phyloP scores from a whole-genome alignment of 2,888 invertebrate genomes.

The Euplexia lucipara region DNA sequence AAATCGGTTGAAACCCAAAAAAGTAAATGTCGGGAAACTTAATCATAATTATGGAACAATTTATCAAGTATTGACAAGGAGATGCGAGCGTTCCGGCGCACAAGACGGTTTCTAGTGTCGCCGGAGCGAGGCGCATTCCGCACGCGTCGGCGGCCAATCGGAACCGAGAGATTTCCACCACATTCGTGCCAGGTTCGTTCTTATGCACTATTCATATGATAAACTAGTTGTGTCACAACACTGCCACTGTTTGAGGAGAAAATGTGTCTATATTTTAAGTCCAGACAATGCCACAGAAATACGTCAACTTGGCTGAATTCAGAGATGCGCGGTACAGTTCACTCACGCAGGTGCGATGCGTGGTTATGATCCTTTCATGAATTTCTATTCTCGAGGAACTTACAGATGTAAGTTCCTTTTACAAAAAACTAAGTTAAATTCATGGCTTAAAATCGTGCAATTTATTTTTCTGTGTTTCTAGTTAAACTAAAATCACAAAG shows the following conservation, averaged over 20 bases:
- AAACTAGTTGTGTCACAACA: conserved; percentile 56
- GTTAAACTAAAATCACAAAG: no score
- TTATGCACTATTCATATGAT: conserved; percentile 64
- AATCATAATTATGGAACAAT: conserved; percentile 38
- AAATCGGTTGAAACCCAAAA: conserved; percentile 2
- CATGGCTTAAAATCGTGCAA: no score
- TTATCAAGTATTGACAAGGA: conserved; percentile 64
- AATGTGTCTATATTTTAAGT: conserved; percentile 18
- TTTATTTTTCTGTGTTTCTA: no score
- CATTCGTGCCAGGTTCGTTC: conserved; percentile 60
- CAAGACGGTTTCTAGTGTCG: conserved; percentile 83
- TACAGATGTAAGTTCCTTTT: no score
- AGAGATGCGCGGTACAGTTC: not conserved
- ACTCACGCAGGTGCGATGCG: no score
- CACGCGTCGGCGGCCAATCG: conserved; percentile 86
- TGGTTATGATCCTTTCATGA: conserved; percentile 14
- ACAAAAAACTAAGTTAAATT: no score
- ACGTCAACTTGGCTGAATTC: not conserved
- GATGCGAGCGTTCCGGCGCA: conserved; percentile 75
- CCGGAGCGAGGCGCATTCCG: conserved; percentile 84
- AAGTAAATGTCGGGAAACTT: conserved; percentile 10
- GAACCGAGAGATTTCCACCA: conserved; percentile 84
- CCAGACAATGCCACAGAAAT: conserved; percentile 2
- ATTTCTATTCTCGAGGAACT: no score
- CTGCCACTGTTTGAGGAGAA: conserved; percentile 34